Base-by-base conservation (phyloP, 2,113 vertebrate genomes). In the Tonatia bakeri region DNA sequence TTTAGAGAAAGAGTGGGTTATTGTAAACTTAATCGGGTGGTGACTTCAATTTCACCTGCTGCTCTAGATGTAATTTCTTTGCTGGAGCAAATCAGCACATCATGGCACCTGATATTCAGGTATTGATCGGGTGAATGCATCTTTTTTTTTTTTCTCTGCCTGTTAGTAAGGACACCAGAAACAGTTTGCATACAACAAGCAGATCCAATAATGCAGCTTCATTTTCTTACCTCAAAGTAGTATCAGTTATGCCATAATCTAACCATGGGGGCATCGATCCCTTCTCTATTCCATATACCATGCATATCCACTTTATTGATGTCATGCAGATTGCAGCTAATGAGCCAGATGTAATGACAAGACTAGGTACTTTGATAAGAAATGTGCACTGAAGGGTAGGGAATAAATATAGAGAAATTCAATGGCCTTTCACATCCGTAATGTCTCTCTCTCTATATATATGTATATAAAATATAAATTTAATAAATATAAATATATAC, bases 21-120 rank as follows among this genome's bases (percentile, higher is more conserved):
- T 73, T 90, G 31, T 87, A 94, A 77, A 85, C 4, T 70, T 92
- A 84, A 76, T 89, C 3, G 0, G 36, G 38, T 77, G 54, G 45
- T 85, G 33, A 47, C 80, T 95, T 76, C 65, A 82, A 87, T 92
- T 89, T 89, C 43, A 76, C 4, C 38, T 86, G n/a, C 52, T 91
- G 38, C 47, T 93, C 16, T 47, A 81, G 40, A 43, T 65, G 13
- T 70, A 70, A 89, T 95, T 90, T 90, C 52, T 83, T 93, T 59
- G 33, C 87, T 93, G 26, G 45, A 77, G 4, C 61, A 93, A 93
- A 91, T 93, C 76, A 95, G 38, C 61, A 77, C 16, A 79, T 77
- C 33, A 26, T 56, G 40, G 45, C 16, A 76, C 33, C 56, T 56
- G 36, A 65, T 72, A 75, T 40, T 93, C 45, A 73, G 5, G 12